Evolutionary conservation across 2,113 vertebrate species (phyloP).

Genomic region (Mungos mungo): DNA sequence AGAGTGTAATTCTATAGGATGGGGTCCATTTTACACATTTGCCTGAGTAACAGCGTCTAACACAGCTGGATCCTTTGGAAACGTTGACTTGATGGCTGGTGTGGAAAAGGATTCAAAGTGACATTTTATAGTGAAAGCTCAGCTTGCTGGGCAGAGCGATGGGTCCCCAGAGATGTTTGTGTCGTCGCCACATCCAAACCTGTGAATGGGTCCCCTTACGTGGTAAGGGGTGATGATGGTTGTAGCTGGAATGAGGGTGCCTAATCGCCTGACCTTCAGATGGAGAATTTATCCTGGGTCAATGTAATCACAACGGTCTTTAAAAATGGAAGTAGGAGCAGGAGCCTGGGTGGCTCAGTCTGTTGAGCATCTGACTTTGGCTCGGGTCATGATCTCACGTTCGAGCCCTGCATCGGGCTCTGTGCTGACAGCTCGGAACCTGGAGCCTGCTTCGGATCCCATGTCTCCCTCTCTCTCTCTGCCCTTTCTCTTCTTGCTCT

Average conservation of each 20-base stretch:
- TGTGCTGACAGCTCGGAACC: too few species aligned
- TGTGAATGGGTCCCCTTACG: neutral
- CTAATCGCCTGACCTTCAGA: neutral
- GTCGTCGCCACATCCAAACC: neutral
- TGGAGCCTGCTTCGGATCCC: too few species aligned
- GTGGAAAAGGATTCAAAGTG: slow-evolving; percentile 22
- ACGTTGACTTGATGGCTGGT: neutral
- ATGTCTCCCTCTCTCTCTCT: too few species aligned
- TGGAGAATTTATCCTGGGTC: slow-evolving; percentile 13
- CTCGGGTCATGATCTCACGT: too few species aligned
- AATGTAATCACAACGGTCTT: slow-evolving; percentile 26
- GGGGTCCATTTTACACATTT: slow-evolving; percentile 12
- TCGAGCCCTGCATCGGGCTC: too few species aligned
- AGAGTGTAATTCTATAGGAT: neutral
- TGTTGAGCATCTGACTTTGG: too few species aligned
- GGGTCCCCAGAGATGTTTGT: neutral
- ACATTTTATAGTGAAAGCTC: slow-evolving; percentile 39
- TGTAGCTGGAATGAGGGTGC: neutral
- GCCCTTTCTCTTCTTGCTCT: too few species aligned
- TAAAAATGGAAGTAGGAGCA: neutral
- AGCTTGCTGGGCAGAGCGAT: neutral
- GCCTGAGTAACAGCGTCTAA: neutral
- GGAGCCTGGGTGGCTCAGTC: too few species aligned
- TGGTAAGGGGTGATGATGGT: neutral
- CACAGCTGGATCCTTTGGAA: slow-evolving; percentile 7